Percentiles rank a stretch among this genome's conserved stretches.
These are phyloP conservation scores for Salminus brasiliensis DNA, from an alignment of 2,113 vertebrate genomes.

Conservation along the genomic window DNA sequence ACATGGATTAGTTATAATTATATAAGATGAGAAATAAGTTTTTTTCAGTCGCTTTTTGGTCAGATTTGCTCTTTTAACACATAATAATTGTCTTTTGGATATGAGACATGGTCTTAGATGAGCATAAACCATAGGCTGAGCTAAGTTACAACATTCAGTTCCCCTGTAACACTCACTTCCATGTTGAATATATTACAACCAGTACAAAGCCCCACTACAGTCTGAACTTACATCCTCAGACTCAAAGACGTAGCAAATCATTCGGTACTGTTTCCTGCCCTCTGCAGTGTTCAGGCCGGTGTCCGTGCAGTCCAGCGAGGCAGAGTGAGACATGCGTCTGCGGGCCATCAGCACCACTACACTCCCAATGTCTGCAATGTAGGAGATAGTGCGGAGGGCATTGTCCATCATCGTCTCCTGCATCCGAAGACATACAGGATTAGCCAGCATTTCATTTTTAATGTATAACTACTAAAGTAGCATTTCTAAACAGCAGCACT, in stretches of 20 bases:
- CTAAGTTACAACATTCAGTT: background rate
- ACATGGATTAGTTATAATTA: background rate
- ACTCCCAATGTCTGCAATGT: slow-evolving; percentile 95
- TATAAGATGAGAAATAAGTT: background rate
- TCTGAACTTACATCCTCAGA: slow-evolving; percentile 92
- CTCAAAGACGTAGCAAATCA: slow-evolving; percentile 98
- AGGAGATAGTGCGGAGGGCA: slow-evolving; percentile 95
- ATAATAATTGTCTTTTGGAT: background rate
- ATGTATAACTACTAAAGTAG: background rate
- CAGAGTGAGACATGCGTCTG: slow-evolving; percentile 86
- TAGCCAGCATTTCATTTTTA: background rate
- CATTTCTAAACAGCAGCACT: background rate
- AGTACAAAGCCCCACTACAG: background rate
- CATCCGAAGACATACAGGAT: background rate
- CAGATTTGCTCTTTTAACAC: background rate
- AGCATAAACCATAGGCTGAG: background rate
- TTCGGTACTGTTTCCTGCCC: slow-evolving; percentile 91
- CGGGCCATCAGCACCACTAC: slow-evolving; percentile 97
- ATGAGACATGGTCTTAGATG: background rate
- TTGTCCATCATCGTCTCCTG: slow-evolving; percentile 99
- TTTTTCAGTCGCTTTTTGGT: background rate
- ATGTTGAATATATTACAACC: background rate
- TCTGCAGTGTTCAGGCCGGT: slow-evolving; percentile 83
- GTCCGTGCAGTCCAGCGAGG: slow-evolving; percentile 91
- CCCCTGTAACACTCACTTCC: background rate